phyloP scores from a whole-genome alignment of 1,140 invertebrate species.

The Drosophila prosaltans region DNA sequence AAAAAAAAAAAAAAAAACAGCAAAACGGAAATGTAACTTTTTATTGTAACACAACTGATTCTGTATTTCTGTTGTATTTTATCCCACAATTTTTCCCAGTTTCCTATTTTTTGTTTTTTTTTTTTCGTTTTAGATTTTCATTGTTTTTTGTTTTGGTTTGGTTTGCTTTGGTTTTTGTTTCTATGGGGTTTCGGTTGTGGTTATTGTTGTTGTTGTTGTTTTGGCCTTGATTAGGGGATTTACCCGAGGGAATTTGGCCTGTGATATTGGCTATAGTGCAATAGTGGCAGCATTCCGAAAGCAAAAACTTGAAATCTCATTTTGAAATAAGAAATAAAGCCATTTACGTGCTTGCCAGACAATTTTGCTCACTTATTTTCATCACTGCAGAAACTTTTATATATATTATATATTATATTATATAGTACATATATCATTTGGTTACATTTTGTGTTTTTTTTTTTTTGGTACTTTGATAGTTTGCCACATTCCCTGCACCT shows the following conservation, averaged over 20 bases:
- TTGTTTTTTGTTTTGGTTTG: not conserved
- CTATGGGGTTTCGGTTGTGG: constrained; percentile 4
- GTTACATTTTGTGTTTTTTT: no score
- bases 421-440: no score
- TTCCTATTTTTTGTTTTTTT: not conserved
- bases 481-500: constrained; percentile 38
- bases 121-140: not conserved
- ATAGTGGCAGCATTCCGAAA: constrained; percentile 16
- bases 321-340: constrained; percentile 10
- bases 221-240: constrained; percentile 61
- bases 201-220: constrained; percentile 48
- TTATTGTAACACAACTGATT: constrained; percentile 9
- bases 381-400: constrained; percentile 13
- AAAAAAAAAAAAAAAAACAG: not conserved
- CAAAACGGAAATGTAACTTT: constrained; percentile 8
- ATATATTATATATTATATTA: constrained; percentile 27
- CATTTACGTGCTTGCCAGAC: constrained; percentile 4
- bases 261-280: constrained; percentile 64
- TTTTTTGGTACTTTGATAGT: no score
- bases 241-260: constrained; percentile 46
- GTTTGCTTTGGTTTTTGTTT: not conserved
- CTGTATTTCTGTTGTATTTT: not conserved
- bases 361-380: constrained; percentile 3
- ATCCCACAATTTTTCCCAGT: not conserved
- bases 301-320: constrained; percentile 7